Base-by-base conservation (phyloP, 1,140 invertebrate species). In the Scaptomyza pallida region DNA sequence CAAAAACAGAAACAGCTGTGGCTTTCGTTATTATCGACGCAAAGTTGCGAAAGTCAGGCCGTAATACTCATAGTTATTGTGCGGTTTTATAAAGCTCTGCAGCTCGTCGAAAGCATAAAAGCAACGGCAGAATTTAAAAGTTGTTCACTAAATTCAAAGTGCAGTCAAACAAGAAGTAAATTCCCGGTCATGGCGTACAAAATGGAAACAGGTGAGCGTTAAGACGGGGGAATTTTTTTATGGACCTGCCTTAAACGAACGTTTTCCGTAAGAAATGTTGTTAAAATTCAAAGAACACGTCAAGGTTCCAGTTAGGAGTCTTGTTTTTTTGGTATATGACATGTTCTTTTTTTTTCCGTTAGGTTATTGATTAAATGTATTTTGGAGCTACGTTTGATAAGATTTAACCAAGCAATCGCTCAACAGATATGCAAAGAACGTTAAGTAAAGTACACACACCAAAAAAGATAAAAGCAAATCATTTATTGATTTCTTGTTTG, bases 331-430 rank as follows among this genome's bases (percentile, higher is more conserved):
- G 9, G 15, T 33, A 57, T 33, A 57, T 45, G 41, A 35, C 33
- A 61, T 35, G 10, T 51, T 33, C 43, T n/a, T 52, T 76, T 76
- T 57, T 8, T 57, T 76, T 72, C n/a, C 65, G 54, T 43, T 56
- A 63, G 63, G 56, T 57, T 63, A 80, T 81, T 81, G 78, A 75
- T 81, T 52, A 64, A 77, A 56, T 72, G 61, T 81, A 81, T 81
- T 81, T 81, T 61, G 30, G 57, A 72, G 59, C 35, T 15, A 10
- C n/a, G n/a, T 56, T 26, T 43, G 77, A 76, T 80, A 80, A 80
- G 67, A 45, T 44, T 54, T 59, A 15, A 33, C n/a, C 51, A 40
- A 17, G 37, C 43, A 67, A 80, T 60, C 45, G 61, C 60, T 72
- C 40, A 72, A 55, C n/a, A 72, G 77, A 80, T 80, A 80, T 75